Evolutionary conservation across 2,888 invertebrate species (phyloP), one percentile per base, ranked within the genome.

Genomic region (Erynnis tages): DNA sequence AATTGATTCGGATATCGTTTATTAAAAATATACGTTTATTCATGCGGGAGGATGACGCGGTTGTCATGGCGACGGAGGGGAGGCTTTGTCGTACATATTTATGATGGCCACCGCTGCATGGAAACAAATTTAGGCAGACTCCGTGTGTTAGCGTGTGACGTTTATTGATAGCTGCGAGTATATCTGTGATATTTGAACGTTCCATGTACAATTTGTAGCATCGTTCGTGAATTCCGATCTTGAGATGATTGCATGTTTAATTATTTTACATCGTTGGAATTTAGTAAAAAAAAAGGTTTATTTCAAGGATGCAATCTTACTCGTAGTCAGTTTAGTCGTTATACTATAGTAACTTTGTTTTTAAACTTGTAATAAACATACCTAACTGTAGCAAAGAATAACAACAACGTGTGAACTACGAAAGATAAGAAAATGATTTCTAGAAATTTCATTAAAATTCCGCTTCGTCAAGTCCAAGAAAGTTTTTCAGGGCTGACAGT

Each of bases 381-480:
- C 13, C 29, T 17, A 54, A 44, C 53, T 54, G 54, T 58, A 52
- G 37, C 52, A 47, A 54, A 55, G 55, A 57, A 53, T 40, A 56
- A 57, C 41, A 64, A 59, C 57, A 66, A 65, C 69, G 68, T 71
- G 63, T 68, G 65, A 56, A 69, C 64, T 56, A 75, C 71, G 76
- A 78, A 73, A 78, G 71, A 76, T 71, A 63, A 63, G 71, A 73
- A 75, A 75, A 76, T 77, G 67, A 78, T 83, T 76, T 78, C 76
- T 73, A 76, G 76, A 82, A 80, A 79, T 82, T 83, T 84, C 79
- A 84, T 84, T 85, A 81, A 82, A 84, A 83, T 84, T 85, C 79
- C 78, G 74, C 81, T 74, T 79, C 81, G 79, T 79, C 79, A 80
- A 82, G 69, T 79, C 74, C 66, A 61, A 71, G 72, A 69, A 71